Percentiles rank a stretch among this genome's conserved stretches.
Conservation (phyloP, 2,797 vertebrate genomes). For the Anas bernieri region DNA sequence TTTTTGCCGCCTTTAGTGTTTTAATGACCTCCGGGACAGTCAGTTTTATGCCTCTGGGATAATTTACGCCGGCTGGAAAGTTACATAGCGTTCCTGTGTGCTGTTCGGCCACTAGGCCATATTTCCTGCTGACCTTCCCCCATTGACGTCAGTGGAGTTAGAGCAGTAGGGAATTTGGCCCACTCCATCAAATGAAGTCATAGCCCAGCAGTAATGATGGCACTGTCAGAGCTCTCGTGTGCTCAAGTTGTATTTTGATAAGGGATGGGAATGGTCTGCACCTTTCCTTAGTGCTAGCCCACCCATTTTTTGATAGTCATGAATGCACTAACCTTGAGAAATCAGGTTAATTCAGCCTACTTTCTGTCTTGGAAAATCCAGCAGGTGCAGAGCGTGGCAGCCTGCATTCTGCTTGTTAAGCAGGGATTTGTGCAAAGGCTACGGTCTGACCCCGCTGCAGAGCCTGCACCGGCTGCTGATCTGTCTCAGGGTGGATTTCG, state of each 20-base stretch:
- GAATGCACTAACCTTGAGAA: background rate
- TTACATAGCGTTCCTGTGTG: slow-evolving; percentile 34
- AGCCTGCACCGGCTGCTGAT: background rate
- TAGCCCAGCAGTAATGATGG: background rate
- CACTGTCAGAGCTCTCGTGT: background rate
- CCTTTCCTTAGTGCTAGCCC: background rate
- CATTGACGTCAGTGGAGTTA: slow-evolving; percentile 44
- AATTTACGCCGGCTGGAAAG: slow-evolving; percentile 25
- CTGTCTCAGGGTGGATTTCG: background rate
- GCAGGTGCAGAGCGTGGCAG: background rate
- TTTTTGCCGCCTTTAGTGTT: background rate
- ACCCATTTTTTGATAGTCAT: background rate
- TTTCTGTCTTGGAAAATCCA: background rate
- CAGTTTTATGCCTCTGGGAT: background rate
- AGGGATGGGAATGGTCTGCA: background rate
- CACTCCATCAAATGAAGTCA: background rate
- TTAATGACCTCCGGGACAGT: background rate
- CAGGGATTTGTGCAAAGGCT: slow-evolving; percentile 25
- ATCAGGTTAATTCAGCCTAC: background rate
- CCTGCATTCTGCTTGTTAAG: background rate
- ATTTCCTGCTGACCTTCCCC: slow-evolving; percentile 55
- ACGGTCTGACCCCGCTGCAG: background rate
- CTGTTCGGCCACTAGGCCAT: background rate
- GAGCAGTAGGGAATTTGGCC: slow-evolving; percentile 18
- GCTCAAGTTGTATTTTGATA: background rate